Evolutionary conservation across 2,797 vertebrate genomes (phyloP).

Genomic region (Pristis pectinata): DNA sequence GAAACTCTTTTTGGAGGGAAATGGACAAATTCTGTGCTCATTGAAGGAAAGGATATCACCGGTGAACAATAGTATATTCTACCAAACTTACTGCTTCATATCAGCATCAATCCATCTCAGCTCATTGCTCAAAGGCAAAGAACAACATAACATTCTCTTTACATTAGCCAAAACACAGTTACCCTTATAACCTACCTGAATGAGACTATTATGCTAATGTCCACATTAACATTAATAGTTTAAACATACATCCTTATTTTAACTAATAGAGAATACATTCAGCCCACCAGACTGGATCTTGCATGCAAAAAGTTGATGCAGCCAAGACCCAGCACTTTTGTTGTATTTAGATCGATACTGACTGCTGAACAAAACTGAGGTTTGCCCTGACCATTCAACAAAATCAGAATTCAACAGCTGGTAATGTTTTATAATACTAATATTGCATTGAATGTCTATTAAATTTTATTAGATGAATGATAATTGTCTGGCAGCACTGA

Average conservation of each 20-base stretch:
- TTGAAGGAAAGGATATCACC: not conserved
- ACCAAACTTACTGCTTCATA: not conserved
- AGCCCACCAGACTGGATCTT: not conserved
- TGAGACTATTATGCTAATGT: not conserved
- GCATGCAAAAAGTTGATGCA: not conserved
- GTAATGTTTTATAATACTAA: not conserved
- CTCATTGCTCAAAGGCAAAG: not conserved
- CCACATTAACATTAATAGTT: not conserved
- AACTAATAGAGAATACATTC: not conserved
- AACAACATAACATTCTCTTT: not conserved
- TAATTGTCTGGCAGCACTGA: not conserved
- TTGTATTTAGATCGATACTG: not conserved
- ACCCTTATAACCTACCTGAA: not conserved
- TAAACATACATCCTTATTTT: too few species aligned
- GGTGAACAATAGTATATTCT: not conserved
- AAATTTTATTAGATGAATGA: not conserved
- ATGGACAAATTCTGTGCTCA: not conserved
- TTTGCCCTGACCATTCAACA: not conserved
- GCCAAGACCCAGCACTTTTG: not conserved
- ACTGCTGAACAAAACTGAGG: not conserved
- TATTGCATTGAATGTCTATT: too few species aligned
- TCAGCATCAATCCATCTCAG: not conserved
- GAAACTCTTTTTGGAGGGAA: not conserved
- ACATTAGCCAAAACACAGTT: not conserved
- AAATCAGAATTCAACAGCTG: not conserved